Conservation (phyloP, 2,888 invertebrate species). For the Dioctria rufipes region DNA sequence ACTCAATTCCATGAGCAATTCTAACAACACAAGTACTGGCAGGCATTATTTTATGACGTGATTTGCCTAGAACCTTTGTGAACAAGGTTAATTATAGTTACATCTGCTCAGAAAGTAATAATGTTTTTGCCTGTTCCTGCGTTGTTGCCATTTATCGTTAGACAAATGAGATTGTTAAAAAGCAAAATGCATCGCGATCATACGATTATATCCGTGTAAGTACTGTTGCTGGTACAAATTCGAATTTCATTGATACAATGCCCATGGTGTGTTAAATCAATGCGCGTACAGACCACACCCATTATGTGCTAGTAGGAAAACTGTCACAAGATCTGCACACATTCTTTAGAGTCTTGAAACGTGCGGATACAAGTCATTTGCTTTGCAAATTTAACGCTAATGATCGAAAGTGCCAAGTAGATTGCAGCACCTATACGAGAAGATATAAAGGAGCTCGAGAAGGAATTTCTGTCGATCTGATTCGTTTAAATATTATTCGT, state of each 20-base stretch:
- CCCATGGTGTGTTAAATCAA: background rate
- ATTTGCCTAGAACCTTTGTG: no score
- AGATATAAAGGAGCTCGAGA: slow-evolving; percentile 16
- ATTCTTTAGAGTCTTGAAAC: slow-evolving; percentile 23
- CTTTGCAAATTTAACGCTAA: slow-evolving; percentile 27
- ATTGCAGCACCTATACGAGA: background rate
- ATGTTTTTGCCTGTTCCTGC: no score
- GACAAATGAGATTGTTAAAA: slow-evolving; percentile 17
- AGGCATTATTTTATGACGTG: no score
- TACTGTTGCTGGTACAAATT: background rate
- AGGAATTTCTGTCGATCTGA: slow-evolving; percentile 25
- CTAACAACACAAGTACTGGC: no score
- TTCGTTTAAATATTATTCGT: slow-evolving; percentile 36
- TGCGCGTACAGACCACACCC: slow-evolving; percentile 30
- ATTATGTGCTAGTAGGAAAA: slow-evolving; percentile 14
- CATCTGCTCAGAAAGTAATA: no score
- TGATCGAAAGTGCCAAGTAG: background rate
- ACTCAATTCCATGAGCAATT: no score
- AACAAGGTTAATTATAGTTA: no score
- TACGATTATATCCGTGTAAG: background rate
- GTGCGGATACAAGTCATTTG: slow-evolving; percentile 34
- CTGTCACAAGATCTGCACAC: slow-evolving; percentile 26
- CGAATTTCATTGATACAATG: background rate
- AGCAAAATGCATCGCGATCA: slow-evolving; percentile 12
- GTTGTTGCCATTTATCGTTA: slow-evolving; percentile 7